phyloP scores from a whole-genome alignment of 2,113 vertebrate species.

The Pluvialis apricaria region DNA sequence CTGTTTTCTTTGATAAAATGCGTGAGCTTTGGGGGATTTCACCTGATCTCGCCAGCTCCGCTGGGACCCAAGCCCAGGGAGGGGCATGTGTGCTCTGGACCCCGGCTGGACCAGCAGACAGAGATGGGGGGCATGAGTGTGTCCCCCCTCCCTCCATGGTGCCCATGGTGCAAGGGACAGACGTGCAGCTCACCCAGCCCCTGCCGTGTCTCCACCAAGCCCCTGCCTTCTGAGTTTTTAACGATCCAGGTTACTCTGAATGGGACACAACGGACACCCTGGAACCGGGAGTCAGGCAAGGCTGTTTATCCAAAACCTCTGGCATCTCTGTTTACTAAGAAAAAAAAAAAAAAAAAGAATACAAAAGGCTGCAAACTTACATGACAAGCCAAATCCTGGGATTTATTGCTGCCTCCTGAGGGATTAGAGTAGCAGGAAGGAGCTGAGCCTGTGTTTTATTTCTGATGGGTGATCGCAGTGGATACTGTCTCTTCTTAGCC shows the following conservation, averaged over 20 bases:
- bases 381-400: constrained; percentile 14
- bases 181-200: not conserved
- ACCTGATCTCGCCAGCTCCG: not conserved
- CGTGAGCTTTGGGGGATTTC: not conserved
- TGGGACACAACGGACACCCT: not conserved
- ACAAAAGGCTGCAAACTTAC: not conserved
- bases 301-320: not conserved
- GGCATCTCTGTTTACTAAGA: not conserved
- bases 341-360: not conserved
- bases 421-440: constrained; percentile 1
- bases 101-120: not conserved
- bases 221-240: not conserved
- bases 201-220: not conserved
- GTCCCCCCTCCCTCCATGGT: fast-evolving
- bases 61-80: not conserved
- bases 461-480: not conserved
- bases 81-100: not conserved
- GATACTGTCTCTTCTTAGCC: not conserved
- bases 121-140: not conserved
- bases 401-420: constrained; percentile 5
- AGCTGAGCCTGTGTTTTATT: constrained; percentile 1
- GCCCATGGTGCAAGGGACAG: not conserved
- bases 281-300: not conserved
- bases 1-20: not conserved
- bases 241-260: not conserved